phyloP scores from a whole-genome alignment of 1,140 invertebrate genomes.

The Schmidtea mediterranea region DNA sequence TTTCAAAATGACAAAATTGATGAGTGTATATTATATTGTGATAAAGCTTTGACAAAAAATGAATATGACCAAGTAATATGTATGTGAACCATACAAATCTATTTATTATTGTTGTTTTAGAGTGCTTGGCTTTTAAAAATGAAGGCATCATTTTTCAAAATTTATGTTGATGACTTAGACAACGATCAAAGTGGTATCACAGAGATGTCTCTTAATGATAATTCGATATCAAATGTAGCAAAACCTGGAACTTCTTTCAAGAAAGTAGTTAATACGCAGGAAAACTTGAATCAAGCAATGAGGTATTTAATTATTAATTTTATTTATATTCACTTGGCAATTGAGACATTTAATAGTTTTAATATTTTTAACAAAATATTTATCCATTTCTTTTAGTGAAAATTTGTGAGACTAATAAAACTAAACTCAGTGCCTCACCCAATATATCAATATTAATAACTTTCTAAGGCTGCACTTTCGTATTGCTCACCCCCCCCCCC shows the following conservation, averaged over 20 bases:
- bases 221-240: conserved; percentile 50
- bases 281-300: conserved; percentile 10
- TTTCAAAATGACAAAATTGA: conserved; percentile 48
- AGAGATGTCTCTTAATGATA: conserved; percentile 51
- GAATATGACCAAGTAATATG: conserved; percentile 48
- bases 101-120: conserved; percentile 21
- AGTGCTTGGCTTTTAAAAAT: conserved; percentile 68
- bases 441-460: no score
- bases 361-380: no score
- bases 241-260: conserved; percentile 61
- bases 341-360: no score
- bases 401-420: no score
- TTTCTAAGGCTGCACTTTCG: no score
- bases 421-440: no score
- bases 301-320: no score
- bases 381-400: no score
- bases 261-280: conserved; percentile 25
- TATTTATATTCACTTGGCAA: no score
- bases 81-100: no score
- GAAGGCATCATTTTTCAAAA: conserved; percentile 53
- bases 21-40: conserved; percentile 46
- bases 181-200: conserved; percentile 58
- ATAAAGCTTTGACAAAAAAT: conserved; percentile 47
- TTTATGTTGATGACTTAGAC: conserved; percentile 71
- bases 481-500: no score